Percentiles rank a stretch among this genome's conserved stretches.
These are phyloP conservation scores for Anser cygnoides DNA, from an alignment of 2,113 vertebrate species.

Conservation along the genomic window DNA sequence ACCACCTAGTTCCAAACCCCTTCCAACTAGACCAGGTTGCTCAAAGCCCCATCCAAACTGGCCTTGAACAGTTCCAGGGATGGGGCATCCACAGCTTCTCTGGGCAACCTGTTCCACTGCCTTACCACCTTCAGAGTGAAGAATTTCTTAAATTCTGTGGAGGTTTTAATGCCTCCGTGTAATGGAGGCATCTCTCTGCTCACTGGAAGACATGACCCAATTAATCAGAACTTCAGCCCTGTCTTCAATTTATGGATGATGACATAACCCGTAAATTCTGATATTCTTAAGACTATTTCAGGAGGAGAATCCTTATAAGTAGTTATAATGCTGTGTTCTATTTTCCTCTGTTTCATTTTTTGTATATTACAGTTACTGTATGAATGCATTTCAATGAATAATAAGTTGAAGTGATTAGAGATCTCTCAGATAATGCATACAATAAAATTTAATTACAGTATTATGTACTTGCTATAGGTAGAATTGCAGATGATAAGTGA, in stretches of 20 bases:
- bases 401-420: conserved; percentile 4
- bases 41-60: too few relatives aligned
- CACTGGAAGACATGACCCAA: not conserved
- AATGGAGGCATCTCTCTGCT: not conserved
- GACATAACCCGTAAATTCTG: not conserved
- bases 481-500: conserved; percentile 17
- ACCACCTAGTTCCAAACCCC: too few relatives aligned
- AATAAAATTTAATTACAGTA: conserved; percentile 48
- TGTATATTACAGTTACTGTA: not conserved
- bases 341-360: not conserved
- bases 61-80: too few relatives aligned
- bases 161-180: not conserved
- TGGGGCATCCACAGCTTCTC: too few relatives aligned
- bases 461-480: conserved; percentile 9
- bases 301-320: not conserved
- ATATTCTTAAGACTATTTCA: not conserved
- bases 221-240: not conserved
- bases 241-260: not conserved
- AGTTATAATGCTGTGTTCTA: not conserved
- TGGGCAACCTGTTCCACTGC: too few relatives aligned
- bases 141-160: not conserved
- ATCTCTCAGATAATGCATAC: conserved; percentile 11
- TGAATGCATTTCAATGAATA: conserved; percentile 31
- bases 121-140: not conserved
- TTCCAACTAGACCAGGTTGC: too few relatives aligned